Base-by-base conservation (phyloP, 2,113 vertebrate species). In the Baryphthengus martii region DNA sequence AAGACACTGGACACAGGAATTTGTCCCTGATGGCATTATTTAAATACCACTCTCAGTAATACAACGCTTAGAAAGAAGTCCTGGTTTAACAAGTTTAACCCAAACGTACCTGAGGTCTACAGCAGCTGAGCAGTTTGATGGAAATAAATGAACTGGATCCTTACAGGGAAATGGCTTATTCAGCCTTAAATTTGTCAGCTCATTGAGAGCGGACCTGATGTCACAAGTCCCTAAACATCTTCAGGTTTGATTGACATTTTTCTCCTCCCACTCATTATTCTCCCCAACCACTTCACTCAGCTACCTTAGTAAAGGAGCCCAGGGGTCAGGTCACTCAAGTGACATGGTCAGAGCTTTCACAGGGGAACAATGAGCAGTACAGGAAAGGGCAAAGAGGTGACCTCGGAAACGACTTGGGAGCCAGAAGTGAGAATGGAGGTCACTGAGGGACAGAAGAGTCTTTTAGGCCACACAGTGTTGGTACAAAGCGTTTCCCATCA, bases 261-360 rank as follows among this genome's bases (percentile, higher is more conserved):
- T 71, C 55, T 83, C 47, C 44, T 59, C 17, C 37, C 28, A 75
- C 24, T 61, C 59, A 20, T 13, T 17, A 19, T 5, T 86, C 52
- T 49, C 62, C 65, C 20, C 3, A 6, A 55, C 33, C 24, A 16
- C 28, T 65, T 58, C 29, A 25, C 12, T 28, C 9, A 5, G 76
- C 3, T 31, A 33, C 24, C 44, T 24, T 3, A 0, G 40, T 7
- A 72, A 5, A 35, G 26, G 8, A 72, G 16, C 25, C 25, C 39
- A 68, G 50, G 14, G 44, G 21, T 50, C 33, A 50, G n/a, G 67
- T 37, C 71, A 82, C 39, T 24, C 17, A 39, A 23, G 29, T 7
- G 19, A 52, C 63, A 17, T 0, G 0, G n/a, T 23, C 31, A 40
- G 49, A 68, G 52, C 35, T 75, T 56, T 42, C 47, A 10, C 0